Base-by-base conservation (phyloP, 2,113 vertebrate genomes). In the Mus spicilegus region DNA sequence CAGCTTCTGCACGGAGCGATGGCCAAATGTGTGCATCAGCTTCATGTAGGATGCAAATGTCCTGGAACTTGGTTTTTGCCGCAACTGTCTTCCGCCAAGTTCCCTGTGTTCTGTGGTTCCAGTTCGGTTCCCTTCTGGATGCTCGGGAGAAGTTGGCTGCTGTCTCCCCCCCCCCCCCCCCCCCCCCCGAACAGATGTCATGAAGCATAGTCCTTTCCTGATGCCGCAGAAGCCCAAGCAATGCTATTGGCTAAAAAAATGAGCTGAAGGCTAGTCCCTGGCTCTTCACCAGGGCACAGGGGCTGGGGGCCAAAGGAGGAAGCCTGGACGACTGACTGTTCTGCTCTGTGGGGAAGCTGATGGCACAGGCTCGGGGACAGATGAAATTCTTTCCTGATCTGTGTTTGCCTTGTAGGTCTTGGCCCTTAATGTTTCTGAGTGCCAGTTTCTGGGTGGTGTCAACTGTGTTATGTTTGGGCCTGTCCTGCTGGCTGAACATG, bases 11-110 rank as follows among this genome's bases (percentile, higher is more conserved):
- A 16, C 1, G 61, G 65, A 92, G 46, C 76, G 24, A 86, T 77
- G 93, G 86, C 95, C 96, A 96, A 95, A 94, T 91, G 91, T 88
- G 82, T 93, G 93, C 63, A 86, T 90, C 69, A 51, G 76, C 93
- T 88, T 97, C 72, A 90, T 80, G 73, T 36, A 54, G 89, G 82
- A 95, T 82, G 58, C 49, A 93, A 89, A 95, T 16, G 69, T n/a
- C 51, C 65, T 46, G 22, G 80, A 67, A 36, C 91, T 92, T 90
- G 30, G 3, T 24, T 90, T 81, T 30, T 13, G 61, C 85, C n/a
- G 10, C 70, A 70, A 24, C 19, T 4, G 8, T 93, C 88, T 80
- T 67, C 36, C 33, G 75, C 63, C 16, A 28, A 61, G 54, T 33
- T 84, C 61, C 3, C 0, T 3, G 24, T 63, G 5, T 46, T 67